Conservation (phyloP, 1,140 invertebrate genomes). For the Drosophila simulans region DNA sequence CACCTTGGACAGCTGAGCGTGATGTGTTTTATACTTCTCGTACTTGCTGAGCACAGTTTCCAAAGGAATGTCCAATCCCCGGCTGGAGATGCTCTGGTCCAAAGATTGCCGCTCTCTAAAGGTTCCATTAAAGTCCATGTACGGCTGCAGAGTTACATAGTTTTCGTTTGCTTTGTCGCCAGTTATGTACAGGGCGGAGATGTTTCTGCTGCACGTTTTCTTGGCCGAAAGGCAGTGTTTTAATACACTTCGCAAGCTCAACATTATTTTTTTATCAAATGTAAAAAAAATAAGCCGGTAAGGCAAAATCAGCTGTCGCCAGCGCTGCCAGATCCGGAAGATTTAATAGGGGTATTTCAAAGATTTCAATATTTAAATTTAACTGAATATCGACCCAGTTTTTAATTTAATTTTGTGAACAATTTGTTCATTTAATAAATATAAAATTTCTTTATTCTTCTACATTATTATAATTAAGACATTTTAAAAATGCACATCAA, state of each 20-base stretch:
- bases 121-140: conserved; percentile 86
- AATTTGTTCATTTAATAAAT: no score
- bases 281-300: conserved; percentile 22
- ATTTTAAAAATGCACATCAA: no score
- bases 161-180: conserved; percentile 86
- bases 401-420: not conserved
- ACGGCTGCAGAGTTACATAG: conserved; percentile 86
- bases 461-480: no score
- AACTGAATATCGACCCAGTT: no score
- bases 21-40: conserved; percentile 85
- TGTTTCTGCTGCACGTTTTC: conserved; percentile 36
- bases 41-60: conserved; percentile 85
- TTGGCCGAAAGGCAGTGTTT: conserved; percentile 4
- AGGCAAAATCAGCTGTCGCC: conserved; percentile 21
- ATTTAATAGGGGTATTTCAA: conserved; percentile 2
- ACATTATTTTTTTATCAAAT: conserved; percentile 32
- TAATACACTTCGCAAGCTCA: conserved; percentile 29
- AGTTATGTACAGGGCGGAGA: conserved; percentile 87
- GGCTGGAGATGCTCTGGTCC: conserved; percentile 85
- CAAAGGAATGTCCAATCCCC: conserved; percentile 85
- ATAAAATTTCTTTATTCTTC: no score
- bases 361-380: no score
- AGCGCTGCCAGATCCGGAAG: conserved; percentile 22
- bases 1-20: conserved; percentile 82
- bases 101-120: conserved; percentile 85